These are phyloP conservation scores for Pimpla rufipes DNA, from an alignment of 2,888 invertebrate genomes.

Conservation along the genomic window DNA sequence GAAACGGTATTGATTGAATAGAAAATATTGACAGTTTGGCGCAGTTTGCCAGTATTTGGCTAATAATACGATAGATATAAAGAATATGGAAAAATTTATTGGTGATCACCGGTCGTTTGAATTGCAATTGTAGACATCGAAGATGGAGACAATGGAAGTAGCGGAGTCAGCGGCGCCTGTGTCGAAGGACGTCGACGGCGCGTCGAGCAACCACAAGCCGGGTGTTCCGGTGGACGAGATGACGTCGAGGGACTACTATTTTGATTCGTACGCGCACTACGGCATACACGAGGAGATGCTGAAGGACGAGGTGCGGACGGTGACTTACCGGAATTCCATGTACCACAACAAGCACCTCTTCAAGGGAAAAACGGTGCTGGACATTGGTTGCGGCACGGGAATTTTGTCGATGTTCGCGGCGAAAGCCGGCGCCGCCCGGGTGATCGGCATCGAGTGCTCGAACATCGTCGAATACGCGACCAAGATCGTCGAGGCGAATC, in stretches of 20 bases:
- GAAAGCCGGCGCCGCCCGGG: slow-evolving; percentile 97
- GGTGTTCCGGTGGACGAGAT: slow-evolving; percentile 95
- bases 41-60: too few relatives aligned
- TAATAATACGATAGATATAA: too few relatives aligned
- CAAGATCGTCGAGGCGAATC: slow-evolving; percentile 96
- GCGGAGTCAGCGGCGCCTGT: slow-evolving; percentile 81
- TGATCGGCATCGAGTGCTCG: slow-evolving; percentile 99
- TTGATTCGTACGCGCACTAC: slow-evolving; percentile 99
- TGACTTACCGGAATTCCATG: slow-evolving; percentile 99
- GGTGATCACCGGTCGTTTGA: neutral
- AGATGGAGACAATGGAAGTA: slow-evolving; percentile 87
- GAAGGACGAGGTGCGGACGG: slow-evolving; percentile 99
- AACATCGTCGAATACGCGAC: slow-evolving; percentile 99
- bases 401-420: slow-evolving; percentile 99
- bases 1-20: too few relatives aligned
- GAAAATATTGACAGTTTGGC: too few relatives aligned
- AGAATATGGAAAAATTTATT: too few relatives aligned
- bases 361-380: slow-evolving; percentile 96
- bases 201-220: slow-evolving; percentile 81
- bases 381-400: slow-evolving; percentile 99
- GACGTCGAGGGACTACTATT: slow-evolving; percentile 99
- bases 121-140: slow-evolving; percentile 78
- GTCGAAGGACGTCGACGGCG: slow-evolving; percentile 65
- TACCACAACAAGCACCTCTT: slow-evolving; percentile 99
- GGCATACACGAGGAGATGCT: slow-evolving; percentile 99